These are phyloP conservation scores for Antennarius striatus DNA, from an alignment of 2,113 vertebrate genomes.

Conservation along the genomic window DNA sequence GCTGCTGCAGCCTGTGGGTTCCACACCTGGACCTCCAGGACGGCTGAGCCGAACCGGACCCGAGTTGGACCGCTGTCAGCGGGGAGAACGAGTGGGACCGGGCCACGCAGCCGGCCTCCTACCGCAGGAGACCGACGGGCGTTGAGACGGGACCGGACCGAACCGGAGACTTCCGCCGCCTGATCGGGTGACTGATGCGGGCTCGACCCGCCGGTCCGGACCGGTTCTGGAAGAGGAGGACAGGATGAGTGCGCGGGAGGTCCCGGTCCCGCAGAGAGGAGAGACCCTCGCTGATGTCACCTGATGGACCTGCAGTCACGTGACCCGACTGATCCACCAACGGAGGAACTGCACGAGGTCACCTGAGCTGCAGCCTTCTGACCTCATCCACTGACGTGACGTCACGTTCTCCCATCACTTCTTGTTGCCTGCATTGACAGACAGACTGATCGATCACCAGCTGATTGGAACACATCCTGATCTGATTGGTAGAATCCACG, in stretches of 20 bases:
- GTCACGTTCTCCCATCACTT: neutral
- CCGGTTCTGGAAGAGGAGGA: neutral
- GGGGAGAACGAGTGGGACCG: conserved; percentile 35
- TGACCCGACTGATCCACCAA: neutral
- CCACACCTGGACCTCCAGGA: conserved; percentile 86
- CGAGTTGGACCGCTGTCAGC: conserved; percentile 33
- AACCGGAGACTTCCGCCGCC: neutral
- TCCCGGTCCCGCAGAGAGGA: conserved; percentile 19
- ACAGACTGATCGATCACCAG: too few species aligned
- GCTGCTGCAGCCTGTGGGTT: conserved; percentile 90
- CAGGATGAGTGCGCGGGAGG: conserved; percentile 9
- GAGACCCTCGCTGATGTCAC: neutral
- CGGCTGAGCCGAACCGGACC: conserved; percentile 73
- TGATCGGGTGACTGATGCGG: neutral
- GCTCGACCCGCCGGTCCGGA: neutral
- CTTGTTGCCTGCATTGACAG: neutral
- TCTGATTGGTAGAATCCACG: too few species aligned
- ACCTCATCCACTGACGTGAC: neutral
- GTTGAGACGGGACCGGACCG: conserved; percentile 19
- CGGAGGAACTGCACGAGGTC: neutral
- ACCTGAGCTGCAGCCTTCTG: too few species aligned
- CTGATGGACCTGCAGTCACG: too few species aligned
- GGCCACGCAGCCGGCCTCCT: conserved; percentile 32
- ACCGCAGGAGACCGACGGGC: conserved; percentile 3
- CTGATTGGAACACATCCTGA: too few species aligned